These are phyloP conservation scores for Myotis findleyi DNA, from an alignment of 2,797 vertebrate species.

Conservation along the genomic window DNA sequence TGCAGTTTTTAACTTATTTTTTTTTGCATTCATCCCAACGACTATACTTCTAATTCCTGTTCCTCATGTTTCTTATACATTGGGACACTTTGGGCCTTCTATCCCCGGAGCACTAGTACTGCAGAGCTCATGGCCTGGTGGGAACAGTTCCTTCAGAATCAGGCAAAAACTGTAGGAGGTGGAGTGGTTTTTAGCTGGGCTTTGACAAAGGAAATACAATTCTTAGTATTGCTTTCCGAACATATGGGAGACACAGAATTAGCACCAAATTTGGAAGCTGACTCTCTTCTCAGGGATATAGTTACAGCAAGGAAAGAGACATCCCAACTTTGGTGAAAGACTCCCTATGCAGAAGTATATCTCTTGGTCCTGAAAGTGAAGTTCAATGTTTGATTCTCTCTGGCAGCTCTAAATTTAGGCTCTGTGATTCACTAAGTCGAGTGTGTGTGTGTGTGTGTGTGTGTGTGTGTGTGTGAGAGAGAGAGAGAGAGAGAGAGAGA, in stretches of 20 bases:
- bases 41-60: background rate
- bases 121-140: background rate
- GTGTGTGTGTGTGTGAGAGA: too few species aligned
- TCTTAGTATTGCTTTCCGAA: conserved; percentile 30
- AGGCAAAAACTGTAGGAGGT: background rate
- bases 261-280: conserved; percentile 9
- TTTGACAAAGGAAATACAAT: background rate
- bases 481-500: too few species aligned
- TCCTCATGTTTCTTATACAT: background rate
- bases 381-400: conserved; percentile 37
- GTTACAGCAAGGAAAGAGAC: background rate
- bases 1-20: background rate
- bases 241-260: background rate
- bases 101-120: background rate
- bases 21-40: background rate
- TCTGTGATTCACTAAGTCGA: conserved; percentile 9
- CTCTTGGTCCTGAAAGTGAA: conserved; percentile 58
- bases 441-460: background rate
- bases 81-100: background rate
- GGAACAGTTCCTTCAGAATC: background rate
- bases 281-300: conserved; percentile 31
- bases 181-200: background rate
- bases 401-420: conserved; percentile 52
- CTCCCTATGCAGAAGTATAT: background rate
- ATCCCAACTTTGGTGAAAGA: conserved; percentile 41